Base-by-base conservation (phyloP, 2,113 vertebrate genomes). In the Prunella fulvescens region DNA sequence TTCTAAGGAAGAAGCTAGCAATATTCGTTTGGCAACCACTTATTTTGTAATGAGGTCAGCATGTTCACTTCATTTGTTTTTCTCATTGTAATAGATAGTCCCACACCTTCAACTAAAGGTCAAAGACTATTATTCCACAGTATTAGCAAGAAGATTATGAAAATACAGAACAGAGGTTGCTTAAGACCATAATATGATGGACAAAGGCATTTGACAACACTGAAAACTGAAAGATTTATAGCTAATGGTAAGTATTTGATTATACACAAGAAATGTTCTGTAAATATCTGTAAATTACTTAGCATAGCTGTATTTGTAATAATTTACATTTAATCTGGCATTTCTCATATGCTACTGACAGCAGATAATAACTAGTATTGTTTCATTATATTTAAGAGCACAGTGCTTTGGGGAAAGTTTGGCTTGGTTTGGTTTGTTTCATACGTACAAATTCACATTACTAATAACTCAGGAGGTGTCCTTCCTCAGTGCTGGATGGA, bases 1-100 rank as follows among this genome's bases (percentile, higher is more conserved):
- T 93, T 94, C 78, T 93, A 93, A 80, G 87, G 90, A 96, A 95
- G 81, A 97, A 82, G 73, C 64, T 71, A 67, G 93, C 90, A 96
- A 96, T 96, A 96, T 97, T 95, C 90, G 70, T 91, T 92, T 92
- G 84, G 95, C 88, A 97, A 97, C 86, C 84, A 86, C 47, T 97
- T 91, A 78, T 97, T 96, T 95, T 88, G 69, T 96, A 97, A 96
- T 92, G 79, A 97, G 95, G 86, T 91, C 94, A 94, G 72, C 54
- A 83, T 89, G 86, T 86, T 92, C 76, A 76, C 72, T 94, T 84
- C 78, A 65, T 96, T 95, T 93, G 91, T 95, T 96, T 96, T 93
- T 95, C 61, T 84, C 76, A 76, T 79, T 73, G 76, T 83, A 91
- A 96, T 77, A 86, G 74, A 71, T 82, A 74, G 92, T 78, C 25